Base-by-base conservation (phyloP, 2,888 invertebrate genomes). In the Pachymerium ferrugineum region DNA sequence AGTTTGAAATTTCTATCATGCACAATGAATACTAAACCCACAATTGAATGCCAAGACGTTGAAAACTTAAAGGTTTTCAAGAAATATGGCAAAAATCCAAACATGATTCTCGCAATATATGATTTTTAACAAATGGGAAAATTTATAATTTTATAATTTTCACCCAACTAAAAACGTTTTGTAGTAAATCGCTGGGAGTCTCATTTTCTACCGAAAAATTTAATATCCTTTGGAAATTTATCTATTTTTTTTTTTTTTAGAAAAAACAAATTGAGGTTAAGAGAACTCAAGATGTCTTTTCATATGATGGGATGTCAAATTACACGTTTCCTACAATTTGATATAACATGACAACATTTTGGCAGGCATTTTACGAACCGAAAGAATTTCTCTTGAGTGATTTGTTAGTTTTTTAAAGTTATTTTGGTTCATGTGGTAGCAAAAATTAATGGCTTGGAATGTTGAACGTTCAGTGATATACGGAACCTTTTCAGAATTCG, bases 371-470 rank as follows among this genome's bases (percentile, higher is more conserved):
- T 54, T 54, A 19, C 47, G 47, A 22, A 54, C 47, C 19, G 47
- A 10, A 54, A 22, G 47, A 54, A 54, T 54, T 54, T 54, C 47
- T 54, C 22, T 54, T 54, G 47, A 54, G 47, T 54, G 47, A 54
- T 54, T 54, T 54, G 47, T 54, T 54, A 19, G 47, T n/a, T 54
- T 54, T 54, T 54, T 19, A 54, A 54, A 54, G 47, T 54, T 54
- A 54, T 54, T 54, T 54, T 54, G 47, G 47, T 54, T 54, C 47
- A 22, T 54, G 10, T 54, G 16, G 19, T 54, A 54, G 19, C 47
- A 54, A 54, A 54, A 54, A 54, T 54, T 54, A 54, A 54, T 54
- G 47, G 47, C 47, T 54, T 54, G 47, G 47, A 54, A 54, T 54
- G 47, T 22, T 54, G 6, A 38, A 14, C 14, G 38, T 16, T 38